A percentile compares a stretch with the other conserved stretches of the same genome.
Evolutionary conservation across 2,113 vertebrate genomes (phyloP).

Genomic region (Melanotaenia duboulayi): DNA sequence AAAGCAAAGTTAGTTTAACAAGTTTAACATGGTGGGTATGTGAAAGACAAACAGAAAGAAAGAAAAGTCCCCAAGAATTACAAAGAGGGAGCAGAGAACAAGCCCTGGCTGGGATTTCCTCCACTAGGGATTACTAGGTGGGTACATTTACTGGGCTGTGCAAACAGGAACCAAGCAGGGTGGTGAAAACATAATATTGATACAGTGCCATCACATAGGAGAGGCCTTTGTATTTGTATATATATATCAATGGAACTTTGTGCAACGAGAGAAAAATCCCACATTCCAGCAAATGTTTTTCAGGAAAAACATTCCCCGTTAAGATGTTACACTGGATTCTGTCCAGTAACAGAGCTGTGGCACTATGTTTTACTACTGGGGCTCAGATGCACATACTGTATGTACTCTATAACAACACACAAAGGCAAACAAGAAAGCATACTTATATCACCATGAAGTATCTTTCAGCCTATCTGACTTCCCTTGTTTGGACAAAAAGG

Average conservation of each 20-base stretch:
- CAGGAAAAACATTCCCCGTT: not conserved
- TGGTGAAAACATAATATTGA: conserved; percentile 75
- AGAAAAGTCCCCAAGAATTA: conserved; percentile 18
- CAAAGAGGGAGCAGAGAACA: conserved; percentile 25
- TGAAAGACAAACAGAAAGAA: conserved; percentile 31
- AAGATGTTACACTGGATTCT: not conserved
- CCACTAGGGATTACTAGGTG: conserved; percentile 58
- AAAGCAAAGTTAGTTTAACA: conserved; percentile 33
- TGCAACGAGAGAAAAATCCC: conserved; percentile 3
- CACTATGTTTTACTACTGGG: not conserved
- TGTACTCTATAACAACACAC: not conserved
- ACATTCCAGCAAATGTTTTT: conserved; percentile 1
- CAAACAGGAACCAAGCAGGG: conserved; percentile 75
- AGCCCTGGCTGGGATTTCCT: conserved; percentile 58
- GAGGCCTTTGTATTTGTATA: conserved; percentile 48
- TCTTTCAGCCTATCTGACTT: not conserved
- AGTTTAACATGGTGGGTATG: conserved; percentile 9
- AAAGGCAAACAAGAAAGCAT: not conserved
- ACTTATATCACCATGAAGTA: not conserved
- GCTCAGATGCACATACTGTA: not conserved
- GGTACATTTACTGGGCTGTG: conserved; percentile 66
- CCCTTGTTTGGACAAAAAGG: not conserved
- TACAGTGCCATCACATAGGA: conserved; percentile 59
- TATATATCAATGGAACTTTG: conserved; percentile 21
- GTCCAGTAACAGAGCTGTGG: not conserved